phyloP scores from a whole-genome alignment of 1,140 invertebrate species.

The Telenomus remus region DNA sequence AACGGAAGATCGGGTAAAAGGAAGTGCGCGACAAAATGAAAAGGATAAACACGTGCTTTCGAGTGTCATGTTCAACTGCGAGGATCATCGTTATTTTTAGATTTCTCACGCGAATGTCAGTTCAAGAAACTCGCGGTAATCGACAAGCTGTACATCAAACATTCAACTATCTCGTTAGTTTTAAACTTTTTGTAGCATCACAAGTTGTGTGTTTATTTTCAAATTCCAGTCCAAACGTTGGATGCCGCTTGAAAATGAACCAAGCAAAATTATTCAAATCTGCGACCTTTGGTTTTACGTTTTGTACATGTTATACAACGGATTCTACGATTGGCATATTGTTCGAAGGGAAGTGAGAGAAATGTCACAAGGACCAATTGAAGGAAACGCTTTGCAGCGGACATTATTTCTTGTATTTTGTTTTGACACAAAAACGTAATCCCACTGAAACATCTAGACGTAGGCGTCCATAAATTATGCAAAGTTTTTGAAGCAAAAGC shows the following conservation, averaged over 20 bases:
- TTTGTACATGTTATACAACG: too few species aligned
- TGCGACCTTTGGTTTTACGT: too few species aligned
- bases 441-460: conserved; percentile 38
- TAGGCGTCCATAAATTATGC: conserved; percentile 58
- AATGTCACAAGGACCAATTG: too few species aligned
- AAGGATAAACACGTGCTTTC: conserved; percentile 69
- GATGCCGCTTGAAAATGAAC: too few species aligned
- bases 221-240: too few species aligned
- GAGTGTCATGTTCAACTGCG: conserved; percentile 56
- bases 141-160: conserved; percentile 16
- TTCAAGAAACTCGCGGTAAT: conserved; percentile 27
- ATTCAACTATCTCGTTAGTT: conserved; percentile 29
- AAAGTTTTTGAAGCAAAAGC: conserved; percentile 43
- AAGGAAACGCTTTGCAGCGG: too few species aligned
- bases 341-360: too few species aligned
- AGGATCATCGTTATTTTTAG: conserved; percentile 32
- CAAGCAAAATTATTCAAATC: too few species aligned
- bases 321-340: too few species aligned
- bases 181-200: neutral
- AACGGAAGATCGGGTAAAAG: conserved; percentile 14
- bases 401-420: conserved; percentile 31
- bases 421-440: conserved; percentile 52
- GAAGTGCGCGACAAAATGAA: conserved; percentile 45
- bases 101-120: conserved; percentile 49
- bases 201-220: too few species aligned